A percentile compares a stretch with the other conserved stretches of the same genome.
phyloP scores from a whole-genome alignment of 2,797 vertebrate genomes.

The Avahi laniger region DNA sequence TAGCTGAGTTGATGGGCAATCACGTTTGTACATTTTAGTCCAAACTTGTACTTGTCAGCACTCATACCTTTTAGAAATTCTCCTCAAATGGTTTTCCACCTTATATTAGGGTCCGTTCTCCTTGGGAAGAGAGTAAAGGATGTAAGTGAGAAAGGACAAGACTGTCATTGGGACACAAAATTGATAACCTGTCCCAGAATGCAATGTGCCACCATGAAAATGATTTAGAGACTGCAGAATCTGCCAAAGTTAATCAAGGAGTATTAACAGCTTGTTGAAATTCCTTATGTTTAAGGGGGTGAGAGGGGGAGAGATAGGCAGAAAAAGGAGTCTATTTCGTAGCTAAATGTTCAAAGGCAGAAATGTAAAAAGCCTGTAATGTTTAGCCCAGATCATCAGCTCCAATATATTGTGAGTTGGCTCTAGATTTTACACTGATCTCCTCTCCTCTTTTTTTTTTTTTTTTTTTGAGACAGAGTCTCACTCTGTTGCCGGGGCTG shows the following conservation, averaged over 20 bases:
- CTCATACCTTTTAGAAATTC: background rate
- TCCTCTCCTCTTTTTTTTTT: background rate
- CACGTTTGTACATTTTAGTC: slow-evolving; percentile 19
- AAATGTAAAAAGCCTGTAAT: background rate
- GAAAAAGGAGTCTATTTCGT: background rate
- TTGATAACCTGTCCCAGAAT: slow-evolving; percentile 61
- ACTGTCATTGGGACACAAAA: slow-evolving; percentile 38
- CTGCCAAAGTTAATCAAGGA: slow-evolving; percentile 64
- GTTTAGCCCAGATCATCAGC: background rate
- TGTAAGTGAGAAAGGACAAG: slow-evolving; percentile 46
- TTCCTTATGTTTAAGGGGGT: background rate
- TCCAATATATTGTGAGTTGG: background rate
- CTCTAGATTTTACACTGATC: background rate
- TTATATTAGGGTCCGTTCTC: background rate
- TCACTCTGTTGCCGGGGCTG: too few relatives aligned
- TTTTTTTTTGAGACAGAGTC: too few relatives aligned
- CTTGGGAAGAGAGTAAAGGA: slow-evolving; percentile 37
- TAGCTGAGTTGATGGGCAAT: background rate
- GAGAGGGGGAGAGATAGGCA: background rate
- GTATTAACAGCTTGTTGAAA: slow-evolving; percentile 58
- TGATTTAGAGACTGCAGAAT: slow-evolving; percentile 64
- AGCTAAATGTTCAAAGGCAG: background rate
- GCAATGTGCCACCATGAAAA: slow-evolving; percentile 59
- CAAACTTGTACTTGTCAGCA: background rate
- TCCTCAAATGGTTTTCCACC: background rate